These are phyloP conservation scores for Vulpes vulpes DNA, from an alignment of 2,113 vertebrate genomes.

Conservation along the genomic window DNA sequence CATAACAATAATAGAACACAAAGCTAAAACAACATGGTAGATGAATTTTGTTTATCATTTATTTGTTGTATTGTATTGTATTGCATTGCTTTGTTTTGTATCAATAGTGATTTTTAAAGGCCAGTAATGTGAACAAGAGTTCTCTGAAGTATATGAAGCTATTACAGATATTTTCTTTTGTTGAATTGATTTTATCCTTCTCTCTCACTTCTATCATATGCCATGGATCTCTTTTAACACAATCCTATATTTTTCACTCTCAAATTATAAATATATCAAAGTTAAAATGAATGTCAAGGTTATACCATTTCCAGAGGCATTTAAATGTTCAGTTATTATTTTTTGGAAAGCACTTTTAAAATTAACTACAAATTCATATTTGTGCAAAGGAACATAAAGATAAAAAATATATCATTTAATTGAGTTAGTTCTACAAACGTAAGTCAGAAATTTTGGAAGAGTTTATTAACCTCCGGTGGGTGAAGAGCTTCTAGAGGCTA, in stretches of 20 bases:
- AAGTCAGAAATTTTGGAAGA: background rate
- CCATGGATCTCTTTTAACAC: background rate
- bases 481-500: background rate
- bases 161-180: background rate
- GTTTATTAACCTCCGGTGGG: background rate
- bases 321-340: background rate
- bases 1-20: background rate
- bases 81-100: background rate
- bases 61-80: background rate
- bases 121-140: background rate
- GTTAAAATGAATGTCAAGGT: background rate
- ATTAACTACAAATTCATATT: background rate
- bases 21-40: background rate
- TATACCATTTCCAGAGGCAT: background rate
- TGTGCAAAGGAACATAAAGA: background rate
- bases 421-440: background rate
- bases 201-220: background rate
- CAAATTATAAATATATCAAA: background rate
- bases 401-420: background rate
- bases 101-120: background rate
- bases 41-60: background rate
- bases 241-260: background rate
- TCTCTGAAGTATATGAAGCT: background rate
- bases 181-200: background rate
- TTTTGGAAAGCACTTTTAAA: background rate